Conservation (phyloP, 2,797 vertebrate species). For the Pterois miles region DNA sequence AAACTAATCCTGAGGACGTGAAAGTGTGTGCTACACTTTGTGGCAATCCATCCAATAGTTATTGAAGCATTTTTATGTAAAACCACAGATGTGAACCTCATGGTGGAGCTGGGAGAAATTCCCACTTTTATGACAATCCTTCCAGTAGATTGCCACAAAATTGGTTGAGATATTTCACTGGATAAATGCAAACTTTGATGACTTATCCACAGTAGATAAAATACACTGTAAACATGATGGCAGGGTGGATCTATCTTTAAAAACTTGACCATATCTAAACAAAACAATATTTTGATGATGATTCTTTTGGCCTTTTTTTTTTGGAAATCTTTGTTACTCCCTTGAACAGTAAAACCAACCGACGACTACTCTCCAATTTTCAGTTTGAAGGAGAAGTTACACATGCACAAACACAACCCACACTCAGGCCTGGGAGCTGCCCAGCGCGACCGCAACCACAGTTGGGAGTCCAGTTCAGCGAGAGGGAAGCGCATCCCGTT, state of each 20-base stretch:
- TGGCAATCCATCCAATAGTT: background rate
- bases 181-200: background rate
- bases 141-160: too few species aligned
- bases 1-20: background rate
- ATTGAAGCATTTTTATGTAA: background rate
- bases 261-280: background rate
- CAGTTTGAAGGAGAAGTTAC: constrained; percentile 15
- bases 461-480: constrained; percentile 51
- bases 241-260: background rate
- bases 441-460: constrained; percentile 53
- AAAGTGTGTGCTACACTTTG: background rate
- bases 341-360: constrained; percentile 15
- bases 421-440: constrained; percentile 44
- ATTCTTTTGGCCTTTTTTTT: background rate
- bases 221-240: background rate
- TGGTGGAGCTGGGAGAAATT: background rate
- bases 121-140: background rate
- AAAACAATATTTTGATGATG: constrained; percentile 1
- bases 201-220: background rate
- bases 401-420: constrained; percentile 47
- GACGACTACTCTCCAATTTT: background rate
- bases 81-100: background rate
- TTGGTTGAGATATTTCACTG: background rate
- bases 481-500: constrained; percentile 53
- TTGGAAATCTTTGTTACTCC: background rate